Conservation (phyloP, 2,888 invertebrate species). For the Griposia aprilina region DNA sequence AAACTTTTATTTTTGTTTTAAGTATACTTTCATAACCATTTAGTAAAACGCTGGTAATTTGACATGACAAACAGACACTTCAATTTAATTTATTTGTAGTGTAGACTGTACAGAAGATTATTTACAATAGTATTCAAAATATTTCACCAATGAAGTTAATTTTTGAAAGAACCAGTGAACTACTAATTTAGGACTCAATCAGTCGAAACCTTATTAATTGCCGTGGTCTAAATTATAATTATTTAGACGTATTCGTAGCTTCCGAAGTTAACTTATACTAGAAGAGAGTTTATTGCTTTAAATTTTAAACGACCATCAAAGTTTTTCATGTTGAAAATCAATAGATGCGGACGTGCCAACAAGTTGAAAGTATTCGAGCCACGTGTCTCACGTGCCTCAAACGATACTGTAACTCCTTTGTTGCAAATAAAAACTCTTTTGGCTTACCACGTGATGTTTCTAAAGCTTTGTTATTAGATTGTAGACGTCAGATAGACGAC, state of each 20-base stretch:
- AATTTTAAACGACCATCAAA: background rate
- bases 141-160: background rate
- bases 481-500: background rate
- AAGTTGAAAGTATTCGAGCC: background rate
- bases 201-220: too few species aligned
- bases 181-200: background rate
- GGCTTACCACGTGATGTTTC: background rate
- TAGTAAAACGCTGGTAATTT: too few species aligned
- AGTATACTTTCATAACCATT: too few species aligned
- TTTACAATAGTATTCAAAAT: background rate
- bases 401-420: background rate
- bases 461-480: background rate
- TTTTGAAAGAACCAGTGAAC: too few species aligned
- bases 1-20: too few species aligned
- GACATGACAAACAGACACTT: too few species aligned
- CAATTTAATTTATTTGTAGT: too few species aligned
- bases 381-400: background rate
- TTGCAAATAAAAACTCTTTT: background rate
- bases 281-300: background rate
- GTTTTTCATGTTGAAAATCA: slow-evolving; percentile 4
- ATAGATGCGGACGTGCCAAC: background rate
- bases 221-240: background rate
- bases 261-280: too few species aligned
- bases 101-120: too few species aligned
- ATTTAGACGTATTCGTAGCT: background rate